Conservation (phyloP, 2,888 invertebrate species). For the Elysia crispata region DNA sequence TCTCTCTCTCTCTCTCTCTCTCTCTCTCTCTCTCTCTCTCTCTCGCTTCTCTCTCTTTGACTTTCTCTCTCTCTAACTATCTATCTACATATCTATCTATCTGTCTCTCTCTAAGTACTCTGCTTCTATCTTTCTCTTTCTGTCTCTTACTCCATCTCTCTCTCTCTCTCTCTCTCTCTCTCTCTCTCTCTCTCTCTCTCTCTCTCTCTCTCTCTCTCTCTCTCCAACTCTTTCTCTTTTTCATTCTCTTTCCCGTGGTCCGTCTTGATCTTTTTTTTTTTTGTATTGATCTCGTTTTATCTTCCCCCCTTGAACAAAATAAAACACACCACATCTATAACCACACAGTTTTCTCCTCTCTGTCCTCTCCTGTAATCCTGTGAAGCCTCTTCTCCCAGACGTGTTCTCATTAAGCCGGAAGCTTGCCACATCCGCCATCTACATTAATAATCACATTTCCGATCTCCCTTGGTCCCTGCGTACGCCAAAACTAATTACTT, state of each 20-base stretch:
- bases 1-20: too few species aligned
- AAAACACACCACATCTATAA: too few species aligned
- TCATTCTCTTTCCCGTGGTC: neutral
- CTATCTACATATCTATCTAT: conserved; percentile 27
- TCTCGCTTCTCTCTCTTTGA: neutral
- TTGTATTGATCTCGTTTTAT: neutral
- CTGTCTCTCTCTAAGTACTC: conserved; percentile 14
- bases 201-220: conserved; percentile 19
- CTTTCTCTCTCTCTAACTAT: conserved; percentile 15
- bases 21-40: neutral
- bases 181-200: neutral
- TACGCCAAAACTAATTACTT: too few species aligned
- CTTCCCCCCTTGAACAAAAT: too few species aligned
- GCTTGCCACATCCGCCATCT: neutral
- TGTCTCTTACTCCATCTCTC: neutral
- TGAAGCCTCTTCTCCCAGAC: too few species aligned
- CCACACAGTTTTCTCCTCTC: too few species aligned
- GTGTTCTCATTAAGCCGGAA: too few species aligned
- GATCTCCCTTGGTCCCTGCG: too few species aligned
- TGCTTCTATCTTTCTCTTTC: neutral
- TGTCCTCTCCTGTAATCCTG: too few species aligned
- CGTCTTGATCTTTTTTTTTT: neutral
- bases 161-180: neutral
- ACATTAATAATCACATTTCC: too few species aligned
- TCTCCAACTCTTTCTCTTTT: conserved; percentile 24